These are phyloP conservation scores for Trissolcus japonicus DNA, from an alignment of 2,888 invertebrate genomes.

Conservation along the genomic window DNA sequence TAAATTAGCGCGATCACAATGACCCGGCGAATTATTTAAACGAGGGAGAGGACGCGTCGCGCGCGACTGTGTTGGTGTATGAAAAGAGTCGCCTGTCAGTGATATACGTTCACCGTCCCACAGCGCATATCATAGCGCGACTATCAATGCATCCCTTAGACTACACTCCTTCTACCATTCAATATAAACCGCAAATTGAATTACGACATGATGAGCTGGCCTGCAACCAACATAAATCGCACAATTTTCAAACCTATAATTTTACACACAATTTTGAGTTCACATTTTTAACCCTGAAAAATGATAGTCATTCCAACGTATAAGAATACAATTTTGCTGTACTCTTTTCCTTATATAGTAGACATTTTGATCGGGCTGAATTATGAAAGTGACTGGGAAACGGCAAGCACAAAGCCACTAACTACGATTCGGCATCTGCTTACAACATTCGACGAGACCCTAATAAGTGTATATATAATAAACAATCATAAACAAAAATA, in stretches of 20 bases:
- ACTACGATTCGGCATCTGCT: too few relatives aligned
- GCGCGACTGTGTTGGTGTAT: conserved; percentile 53
- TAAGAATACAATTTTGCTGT: neutral
- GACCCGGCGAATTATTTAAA: conserved; percentile 61
- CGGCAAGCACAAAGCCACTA: too few relatives aligned
- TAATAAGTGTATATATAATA: too few relatives aligned
- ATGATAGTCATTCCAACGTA: too few relatives aligned
- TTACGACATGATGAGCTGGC: conserved; percentile 39
- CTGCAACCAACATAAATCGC: conserved; percentile 29
- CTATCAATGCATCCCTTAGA: conserved; percentile 62
- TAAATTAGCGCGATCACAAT: conserved; percentile 74
- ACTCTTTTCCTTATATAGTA: neutral
- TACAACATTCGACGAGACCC: too few relatives aligned
- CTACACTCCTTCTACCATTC: conserved; percentile 44
- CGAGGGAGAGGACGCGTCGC: conserved; percentile 25
- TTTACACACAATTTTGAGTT: conserved; percentile 17
- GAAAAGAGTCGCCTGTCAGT: conserved; percentile 67
- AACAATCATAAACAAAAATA: too few relatives aligned
- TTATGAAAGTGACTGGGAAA: neutral
- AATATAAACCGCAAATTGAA: conserved; percentile 38
- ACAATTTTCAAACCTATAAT: conserved; percentile 9
- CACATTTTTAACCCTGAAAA: neutral
- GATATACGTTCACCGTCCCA: conserved; percentile 67
- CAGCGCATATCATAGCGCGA: conserved; percentile 37
- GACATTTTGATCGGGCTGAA: neutral